Conservation (phyloP, 2,888 invertebrate species). For the Thumatha senex region DNA sequence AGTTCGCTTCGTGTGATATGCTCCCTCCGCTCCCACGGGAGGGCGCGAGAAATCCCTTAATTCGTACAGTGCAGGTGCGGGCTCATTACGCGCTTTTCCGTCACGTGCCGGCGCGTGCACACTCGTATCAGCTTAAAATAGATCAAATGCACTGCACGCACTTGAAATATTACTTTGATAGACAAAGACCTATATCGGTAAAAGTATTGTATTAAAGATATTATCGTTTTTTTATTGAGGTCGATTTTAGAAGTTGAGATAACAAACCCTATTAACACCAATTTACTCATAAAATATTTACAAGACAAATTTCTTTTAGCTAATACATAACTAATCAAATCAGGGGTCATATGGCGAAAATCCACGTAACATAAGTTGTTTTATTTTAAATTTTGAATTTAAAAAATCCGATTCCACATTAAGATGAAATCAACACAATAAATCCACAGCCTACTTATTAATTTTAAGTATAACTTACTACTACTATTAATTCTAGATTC, state of each 20-base stretch:
- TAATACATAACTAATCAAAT: no score
- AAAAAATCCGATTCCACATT: no score
- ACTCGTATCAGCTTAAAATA: constrained; percentile 52
- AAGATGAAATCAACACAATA: no score
- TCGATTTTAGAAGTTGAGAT: no score
- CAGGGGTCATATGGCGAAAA: no score
- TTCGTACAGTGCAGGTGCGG: constrained; percentile 79
- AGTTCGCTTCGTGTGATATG: constrained; percentile 52
- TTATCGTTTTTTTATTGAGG: neutral
- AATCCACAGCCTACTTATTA: no score
- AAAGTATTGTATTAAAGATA: constrained; percentile 16
- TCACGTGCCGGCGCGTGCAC: constrained; percentile 75
- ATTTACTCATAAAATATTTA: no score
- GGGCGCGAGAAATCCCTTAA: constrained; percentile 83
- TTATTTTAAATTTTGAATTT: no score
- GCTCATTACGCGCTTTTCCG: constrained; percentile 78
- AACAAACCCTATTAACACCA: no score
- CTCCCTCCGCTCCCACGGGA: constrained; percentile 76
- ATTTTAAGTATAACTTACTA: no score
- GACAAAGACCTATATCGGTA: constrained; percentile 30
- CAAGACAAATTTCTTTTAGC: no score
- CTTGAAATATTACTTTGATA: constrained; percentile 57
- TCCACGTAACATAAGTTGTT: no score
- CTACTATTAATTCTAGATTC: neutral
- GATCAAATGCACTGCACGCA: constrained; percentile 57